Conservation (phyloP, 2,888 invertebrate genomes). For the Deladenus siricidicola region DNA sequence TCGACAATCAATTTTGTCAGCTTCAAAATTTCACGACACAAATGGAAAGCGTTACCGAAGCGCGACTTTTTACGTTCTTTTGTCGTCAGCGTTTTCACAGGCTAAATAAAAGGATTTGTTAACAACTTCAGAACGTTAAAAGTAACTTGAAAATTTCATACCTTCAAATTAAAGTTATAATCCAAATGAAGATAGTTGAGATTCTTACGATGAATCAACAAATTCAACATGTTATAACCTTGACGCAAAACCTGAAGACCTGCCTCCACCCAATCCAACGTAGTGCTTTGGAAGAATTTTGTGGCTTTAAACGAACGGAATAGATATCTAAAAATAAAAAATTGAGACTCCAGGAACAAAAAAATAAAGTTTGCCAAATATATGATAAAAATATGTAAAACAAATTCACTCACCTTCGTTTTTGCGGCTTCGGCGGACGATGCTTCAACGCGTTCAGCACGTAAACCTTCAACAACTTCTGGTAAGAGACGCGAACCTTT, state of each 20-base stretch:
- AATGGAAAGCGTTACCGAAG: conserved; percentile 76
- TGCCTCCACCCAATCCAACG: conserved; percentile 98
- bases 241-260: conserved; percentile 89
- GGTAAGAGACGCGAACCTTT: conserved; percentile 97
- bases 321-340: conserved; percentile 66
- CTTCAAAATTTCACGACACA: conserved; percentile 96
- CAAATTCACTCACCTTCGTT: conserved; percentile 66
- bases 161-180: conserved; percentile 96
- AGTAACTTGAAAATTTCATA: conserved; percentile 7
- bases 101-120: conserved; percentile 54
- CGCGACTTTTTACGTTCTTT: conserved; percentile 96
- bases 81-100: conserved; percentile 96
- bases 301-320: conserved; percentile 99
- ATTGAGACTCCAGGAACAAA: too few species aligned
- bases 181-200: conserved; percentile 97
- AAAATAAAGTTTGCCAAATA: too few species aligned
- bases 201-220: conserved; percentile 97
- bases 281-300: conserved; percentile 99
- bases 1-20: conserved; percentile 96
- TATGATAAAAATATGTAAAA: background rate
- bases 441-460: conserved; percentile 96
- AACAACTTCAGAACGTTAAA: background rate
- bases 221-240: conserved; percentile 98
- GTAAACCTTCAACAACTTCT: conserved; percentile 93
- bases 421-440: conserved; percentile 93